These are phyloP conservation scores for Novumbra hubbsi DNA, from an alignment of 2,797 vertebrate genomes.

Conservation along the genomic window DNA sequence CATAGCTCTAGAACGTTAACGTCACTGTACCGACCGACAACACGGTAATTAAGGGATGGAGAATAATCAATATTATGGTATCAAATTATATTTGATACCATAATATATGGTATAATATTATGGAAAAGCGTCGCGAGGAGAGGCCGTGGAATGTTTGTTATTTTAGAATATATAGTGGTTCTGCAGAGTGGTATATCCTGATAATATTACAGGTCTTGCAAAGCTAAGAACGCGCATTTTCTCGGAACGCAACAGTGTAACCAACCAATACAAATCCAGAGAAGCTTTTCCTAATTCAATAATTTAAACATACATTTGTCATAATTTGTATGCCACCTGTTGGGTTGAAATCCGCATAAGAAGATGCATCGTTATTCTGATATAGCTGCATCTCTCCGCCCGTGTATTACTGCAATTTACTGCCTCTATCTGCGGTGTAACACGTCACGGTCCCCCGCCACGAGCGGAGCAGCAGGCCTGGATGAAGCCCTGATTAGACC, in stretches of 20 bases:
- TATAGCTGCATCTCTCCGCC: conserved; percentile 9
- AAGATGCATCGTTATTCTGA: background rate
- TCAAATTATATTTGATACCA: too few species aligned
- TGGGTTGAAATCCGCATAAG: conserved; percentile 23
- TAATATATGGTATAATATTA: too few species aligned
- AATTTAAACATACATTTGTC: conserved; percentile 10
- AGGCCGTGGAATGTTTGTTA: background rate
- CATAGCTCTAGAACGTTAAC: too few species aligned
- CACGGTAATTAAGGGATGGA: too few species aligned
- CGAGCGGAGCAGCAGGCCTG: conserved; percentile 37
- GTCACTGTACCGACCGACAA: too few species aligned
- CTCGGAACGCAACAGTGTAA: background rate
- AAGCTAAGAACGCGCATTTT: too few species aligned
- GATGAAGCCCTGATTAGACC: conserved; percentile 7
- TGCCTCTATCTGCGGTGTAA: conserved; percentile 42
- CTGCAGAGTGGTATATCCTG: too few species aligned
- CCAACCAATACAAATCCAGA: conserved; percentile 8
- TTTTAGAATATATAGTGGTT: background rate
- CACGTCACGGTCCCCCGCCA: conserved; percentile 53
- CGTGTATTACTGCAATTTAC: conserved; percentile 33
- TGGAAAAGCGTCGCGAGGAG: too few species aligned
- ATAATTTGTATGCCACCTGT: conserved; percentile 9
- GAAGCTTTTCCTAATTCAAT: conserved; percentile 15
- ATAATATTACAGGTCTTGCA: too few species aligned
- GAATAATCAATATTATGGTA: too few species aligned